These are phyloP conservation scores for Xiphydria camelus DNA, from an alignment of 2,888 invertebrate species.

Conservation along the genomic window DNA sequence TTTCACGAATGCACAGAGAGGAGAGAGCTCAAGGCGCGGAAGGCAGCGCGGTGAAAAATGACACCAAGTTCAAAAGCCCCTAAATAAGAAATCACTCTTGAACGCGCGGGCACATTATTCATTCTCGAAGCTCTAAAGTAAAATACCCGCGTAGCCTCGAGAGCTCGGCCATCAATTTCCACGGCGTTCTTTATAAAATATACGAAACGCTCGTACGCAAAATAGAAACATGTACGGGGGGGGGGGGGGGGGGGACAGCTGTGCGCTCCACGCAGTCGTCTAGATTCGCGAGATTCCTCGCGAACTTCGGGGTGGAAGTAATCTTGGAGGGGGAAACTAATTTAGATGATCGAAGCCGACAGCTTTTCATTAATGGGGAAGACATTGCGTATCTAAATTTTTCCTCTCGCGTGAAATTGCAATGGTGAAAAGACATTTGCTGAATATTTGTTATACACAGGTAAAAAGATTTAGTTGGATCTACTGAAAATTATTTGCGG, in stretches of 20 bases:
- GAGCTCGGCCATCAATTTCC: conserved; percentile 41
- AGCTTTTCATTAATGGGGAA: no score
- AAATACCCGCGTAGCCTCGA: conserved; percentile 28
- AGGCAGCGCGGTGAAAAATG: conserved; percentile 45
- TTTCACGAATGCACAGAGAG: conserved; percentile 23
- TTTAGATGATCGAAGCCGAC: no score
- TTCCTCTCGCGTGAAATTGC: no score
- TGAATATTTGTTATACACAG: no score
- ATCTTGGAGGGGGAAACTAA: no score
- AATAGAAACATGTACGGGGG: not conserved
- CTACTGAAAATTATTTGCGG: no score
- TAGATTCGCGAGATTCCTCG: no score
- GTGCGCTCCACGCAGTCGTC: no score
- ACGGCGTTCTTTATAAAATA: conserved; percentile 19
- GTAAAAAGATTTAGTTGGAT: no score
- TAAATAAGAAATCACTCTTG: conserved; percentile 48
- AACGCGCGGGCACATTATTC: conserved; percentile 26
- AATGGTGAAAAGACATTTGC: no score
- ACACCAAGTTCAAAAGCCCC: conserved; percentile 39
- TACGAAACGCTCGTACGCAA: not conserved
- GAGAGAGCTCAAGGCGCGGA: conserved; percentile 14
- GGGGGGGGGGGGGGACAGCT: not conserved
- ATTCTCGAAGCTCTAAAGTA: conserved; percentile 27
- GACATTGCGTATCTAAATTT: no score
- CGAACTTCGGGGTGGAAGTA: no score